A percentile compares a stretch with the other conserved stretches of the same genome.
Evolutionary conservation across 2,113 vertebrate genomes (phyloP).

Genomic region (Polypterus senegalus): DNA sequence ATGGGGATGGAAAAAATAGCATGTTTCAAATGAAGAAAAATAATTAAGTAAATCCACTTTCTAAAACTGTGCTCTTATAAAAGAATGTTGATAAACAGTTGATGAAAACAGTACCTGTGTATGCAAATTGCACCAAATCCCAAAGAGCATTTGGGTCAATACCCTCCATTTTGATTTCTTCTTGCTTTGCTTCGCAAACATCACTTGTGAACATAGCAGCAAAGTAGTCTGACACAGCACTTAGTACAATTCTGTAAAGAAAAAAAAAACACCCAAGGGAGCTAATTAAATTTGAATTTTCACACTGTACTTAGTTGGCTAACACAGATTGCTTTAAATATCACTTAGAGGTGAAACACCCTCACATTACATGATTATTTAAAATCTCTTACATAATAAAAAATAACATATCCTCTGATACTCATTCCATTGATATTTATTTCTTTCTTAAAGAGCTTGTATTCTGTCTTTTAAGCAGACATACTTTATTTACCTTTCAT

Average conservation of each 20-base stretch:
- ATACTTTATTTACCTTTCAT: no score
- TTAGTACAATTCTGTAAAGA: slow-evolving; percentile 53
- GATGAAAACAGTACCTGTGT: slow-evolving; percentile 48
- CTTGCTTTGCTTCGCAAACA: slow-evolving; percentile 65
- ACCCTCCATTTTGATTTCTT: slow-evolving; percentile 71
- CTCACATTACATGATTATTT: no score
- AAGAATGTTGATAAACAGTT: no score
- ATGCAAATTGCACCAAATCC: slow-evolving; percentile 67
- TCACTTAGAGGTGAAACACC: neutral
- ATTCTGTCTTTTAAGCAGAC: no score
- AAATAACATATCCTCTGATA: no score
- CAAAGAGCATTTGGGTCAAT: slow-evolving; percentile 63
- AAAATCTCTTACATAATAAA: no score
- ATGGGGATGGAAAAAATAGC: no score
- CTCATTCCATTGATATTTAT: no score
- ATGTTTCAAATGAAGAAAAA: no score
- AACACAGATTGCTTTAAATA: neutral
- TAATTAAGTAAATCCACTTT: no score
- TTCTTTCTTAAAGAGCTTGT: no score
- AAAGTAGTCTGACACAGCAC: slow-evolving; percentile 66
- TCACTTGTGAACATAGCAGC: slow-evolving; percentile 69
- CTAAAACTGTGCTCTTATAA: no score
- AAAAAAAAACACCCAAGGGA: slow-evolving; percentile 20
- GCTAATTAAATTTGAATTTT: neutral
- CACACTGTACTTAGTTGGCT: neutral